Base-by-base conservation (phyloP, 2,113 vertebrate genomes). In the Porphyrio hochstetteri region DNA sequence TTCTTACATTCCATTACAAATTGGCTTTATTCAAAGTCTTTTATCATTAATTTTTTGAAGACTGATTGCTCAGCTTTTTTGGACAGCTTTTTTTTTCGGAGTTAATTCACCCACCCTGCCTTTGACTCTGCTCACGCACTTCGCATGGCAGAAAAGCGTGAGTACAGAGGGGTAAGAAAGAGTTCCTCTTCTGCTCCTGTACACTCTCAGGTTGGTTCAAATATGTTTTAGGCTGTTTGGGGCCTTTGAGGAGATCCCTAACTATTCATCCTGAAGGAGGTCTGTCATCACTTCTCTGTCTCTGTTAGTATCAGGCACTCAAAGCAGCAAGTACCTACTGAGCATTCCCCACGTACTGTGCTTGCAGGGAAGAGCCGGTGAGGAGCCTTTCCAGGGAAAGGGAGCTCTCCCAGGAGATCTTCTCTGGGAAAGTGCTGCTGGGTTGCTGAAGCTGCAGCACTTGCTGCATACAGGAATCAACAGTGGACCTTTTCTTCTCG, bases 41-140 rank as follows among this genome's bases (percentile, higher is more conserved):
- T 84, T 96, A 92, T 86, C 90, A 88, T 95, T 96, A 95, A 90
- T 96, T 94, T 96, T 96, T 95, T 90, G 96, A 95, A 65, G 88
- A 77, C 86, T 97, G 96, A 94, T 92, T 84, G 96, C 93, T 94
- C 96, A 96, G 92, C 90, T 94, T 71, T 95, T 92, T 83, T 86
- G 82, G 85, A 95, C 92, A 88, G 80, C 38, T 78, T 94, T 94
- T 53, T 53, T 52, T 93, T 93, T 79, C 90, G 68, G 68, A 90
- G 69, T 88, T 92, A 57, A 67, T 84, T 92, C 77, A 74, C 55
- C 60, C 70, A 46, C 88, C 72, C 92, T 86, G 71, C 76, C 46
- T 90, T 86, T 77, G 85, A 76, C 79, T 52, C 16, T 69, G 28
- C 53, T 86, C 31, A 21, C 36, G 61, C 44, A 48, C 56, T 86